Base-by-base conservation (phyloP, 2,888 invertebrate species). In the Pinctada fucata region DNA sequence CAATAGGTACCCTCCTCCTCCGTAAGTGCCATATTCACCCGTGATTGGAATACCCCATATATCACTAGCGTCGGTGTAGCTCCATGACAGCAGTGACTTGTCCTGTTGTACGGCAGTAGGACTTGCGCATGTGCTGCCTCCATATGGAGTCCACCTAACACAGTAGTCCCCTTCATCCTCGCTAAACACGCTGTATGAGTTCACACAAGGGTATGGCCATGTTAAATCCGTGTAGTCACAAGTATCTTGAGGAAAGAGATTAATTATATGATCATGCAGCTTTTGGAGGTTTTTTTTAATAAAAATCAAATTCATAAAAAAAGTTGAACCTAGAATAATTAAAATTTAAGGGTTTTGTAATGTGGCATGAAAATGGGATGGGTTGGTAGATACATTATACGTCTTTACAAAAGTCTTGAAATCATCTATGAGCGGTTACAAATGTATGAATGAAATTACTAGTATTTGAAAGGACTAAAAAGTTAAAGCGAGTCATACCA, bases 1-100 rank as follows among this genome's bases (percentile, higher is more conserved):
- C 1, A 82, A 82, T 5, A 87, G 78, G 68, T 87, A 87, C 2
- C 87, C 87, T 2, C 87, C 86, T 6, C 86, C 87, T 5, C 82
- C 69, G 47, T 87, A 87, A 2, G 76, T 75, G 6, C 69, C 72
- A 47, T 75, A 52, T 16, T 63, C 31, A 2, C 85, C 87, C 49
- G 80, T 66, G 50, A 79, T 80, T 1, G 84, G 79, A 5, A 79
- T 16, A 1, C 83, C 86, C 79, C 78, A 82, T 2, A 85, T 76
- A 16, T 83, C 75, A 0, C 65, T 13, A 16, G 83, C 78, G 3
- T 81, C 73, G 0, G 78, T 77, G 68, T 81, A 83, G 48, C 73
- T 76, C 84, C 84, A 85, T n/a, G 84, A 81, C 3, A 72, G 75
- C 16, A 67, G 74, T 8, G 82, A 79, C 10, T 79, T 65, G 0